Base-by-base conservation (phyloP, 2,888 invertebrate genomes). In the Drosophila mulleri region DNA sequence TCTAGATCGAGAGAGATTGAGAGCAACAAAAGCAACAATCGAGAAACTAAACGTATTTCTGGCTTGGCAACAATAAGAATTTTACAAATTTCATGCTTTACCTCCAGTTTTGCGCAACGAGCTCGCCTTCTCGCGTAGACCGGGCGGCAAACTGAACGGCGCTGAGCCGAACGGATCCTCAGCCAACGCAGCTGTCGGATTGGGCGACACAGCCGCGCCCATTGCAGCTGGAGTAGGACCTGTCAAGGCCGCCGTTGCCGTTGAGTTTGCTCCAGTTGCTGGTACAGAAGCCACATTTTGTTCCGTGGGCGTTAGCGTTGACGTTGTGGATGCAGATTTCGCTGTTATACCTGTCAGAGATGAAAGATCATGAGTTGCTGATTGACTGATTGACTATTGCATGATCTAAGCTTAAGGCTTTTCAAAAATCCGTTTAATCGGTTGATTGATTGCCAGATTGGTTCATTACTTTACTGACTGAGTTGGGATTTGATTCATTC, bases 111-210 rank as follows among this genome's bases (percentile, higher is more conserved):
- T 93, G 76, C 92, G 92, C 78, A 92, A 78, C 67, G 93, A 89
- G 66, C 90, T 89, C 23, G 93, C 92, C 84, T 93, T 93, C 81
- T 93, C 93, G 68, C 94, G 93, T 78, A 94, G 89, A 71, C 93
- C 93, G 63, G 93, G 92, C 52, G 96, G 96, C 92, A 95, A 94
- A 93, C 95, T 96, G 92, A 97, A 97, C 23, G 97, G 97, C 66
- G 97, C 97, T 82, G 96, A 96, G 84, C 96, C 95, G 92, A 97
- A 97, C 18, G 97, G 97, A 93, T 96, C 96, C 90, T 95, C 95
- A 6, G 94, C 93, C n/a, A 81, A 45, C 29, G 75, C 67, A 9
- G 74, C 12, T 23, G 60, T 53, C 37, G 82, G 84, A 76, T 71
- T 59, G 6, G 90, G 81, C 8, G 88, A 82, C 1, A 85, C 75